phyloP scores from a whole-genome alignment of 2,888 invertebrate species.

The Volucella inanis region DNA sequence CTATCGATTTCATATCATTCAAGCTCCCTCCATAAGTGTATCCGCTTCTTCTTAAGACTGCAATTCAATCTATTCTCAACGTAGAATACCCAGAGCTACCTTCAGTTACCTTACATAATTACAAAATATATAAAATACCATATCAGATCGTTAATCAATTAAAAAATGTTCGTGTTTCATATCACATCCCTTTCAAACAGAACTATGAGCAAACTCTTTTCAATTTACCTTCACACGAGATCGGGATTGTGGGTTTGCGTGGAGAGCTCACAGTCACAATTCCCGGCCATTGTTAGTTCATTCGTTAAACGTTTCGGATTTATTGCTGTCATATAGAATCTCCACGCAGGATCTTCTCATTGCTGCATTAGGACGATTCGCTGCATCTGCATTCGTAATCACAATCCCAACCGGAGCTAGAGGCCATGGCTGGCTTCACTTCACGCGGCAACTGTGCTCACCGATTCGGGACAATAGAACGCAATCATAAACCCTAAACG shows the following conservation, averaged over 20 bases:
- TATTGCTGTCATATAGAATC: slow-evolving; percentile 70
- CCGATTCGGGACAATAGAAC: slow-evolving; percentile 73
- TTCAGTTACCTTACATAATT: slow-evolving; percentile 36
- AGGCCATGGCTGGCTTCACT: slow-evolving; percentile 17
- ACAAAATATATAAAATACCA: slow-evolving; percentile 53
- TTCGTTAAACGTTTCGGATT: slow-evolving; percentile 74
- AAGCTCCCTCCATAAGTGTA: too few relatives aligned
- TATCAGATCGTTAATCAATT: slow-evolving; percentile 69
- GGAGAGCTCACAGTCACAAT: slow-evolving; percentile 47
- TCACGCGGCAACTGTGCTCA: slow-evolving; percentile 48
- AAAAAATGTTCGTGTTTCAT: slow-evolving; percentile 28
- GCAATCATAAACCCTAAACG: slow-evolving; percentile 77
- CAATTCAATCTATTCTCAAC: background rate
- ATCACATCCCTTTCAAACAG: slow-evolving; percentile 8
- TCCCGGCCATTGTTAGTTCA: slow-evolving; percentile 60
- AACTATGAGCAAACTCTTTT: slow-evolving; percentile 14
- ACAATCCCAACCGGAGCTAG: slow-evolving; percentile 41
- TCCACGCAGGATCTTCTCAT: slow-evolving; percentile 67
- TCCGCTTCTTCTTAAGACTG: too few relatives aligned
- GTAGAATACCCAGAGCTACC: background rate
- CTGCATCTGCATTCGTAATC: slow-evolving; percentile 73
- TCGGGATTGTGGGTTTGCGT: slow-evolving; percentile 18
- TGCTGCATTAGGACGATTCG: slow-evolving; percentile 72
- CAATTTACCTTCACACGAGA: slow-evolving; percentile 21
- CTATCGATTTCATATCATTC: too few relatives aligned